phyloP scores from a whole-genome alignment of 2,797 vertebrate species.

The Presbytis comata region DNA sequence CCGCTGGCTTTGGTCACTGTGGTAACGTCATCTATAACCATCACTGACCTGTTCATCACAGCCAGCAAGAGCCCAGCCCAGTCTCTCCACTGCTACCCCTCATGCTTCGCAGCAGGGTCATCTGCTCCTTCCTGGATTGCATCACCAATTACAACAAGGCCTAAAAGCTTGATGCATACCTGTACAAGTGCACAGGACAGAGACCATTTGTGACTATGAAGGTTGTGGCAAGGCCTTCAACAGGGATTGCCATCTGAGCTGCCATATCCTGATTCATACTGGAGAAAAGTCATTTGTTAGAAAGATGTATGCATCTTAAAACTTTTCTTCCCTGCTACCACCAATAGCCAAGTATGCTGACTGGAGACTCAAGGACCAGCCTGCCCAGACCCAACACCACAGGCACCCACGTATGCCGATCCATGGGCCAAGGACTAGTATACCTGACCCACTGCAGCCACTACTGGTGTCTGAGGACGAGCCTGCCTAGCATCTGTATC shows the following conservation, averaged over 20 bases:
- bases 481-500: neutral
- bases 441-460: too few relatives aligned
- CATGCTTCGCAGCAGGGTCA: neutral
- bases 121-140: neutral
- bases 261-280: neutral
- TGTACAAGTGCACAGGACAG: neutral
- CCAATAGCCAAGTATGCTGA: neutral
- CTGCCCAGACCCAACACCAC: neutral
- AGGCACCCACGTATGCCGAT: neutral
- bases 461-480: neutral
- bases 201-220: neutral
- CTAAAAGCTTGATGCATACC: neutral
- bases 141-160: neutral
- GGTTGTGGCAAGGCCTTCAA: neutral
- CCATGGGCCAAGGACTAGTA: neutral
- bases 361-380: neutral
- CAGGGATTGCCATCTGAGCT: neutral
- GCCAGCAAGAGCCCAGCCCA: neutral
- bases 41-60: neutral
- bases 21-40: neutral
- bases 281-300: neutral
- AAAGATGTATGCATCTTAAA: neutral
- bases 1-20: neutral
- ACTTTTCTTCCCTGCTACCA: neutral
- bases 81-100: neutral